phyloP scores from a whole-genome alignment of 2,797 vertebrate genomes.

The Propithecus perrieri region DNA sequence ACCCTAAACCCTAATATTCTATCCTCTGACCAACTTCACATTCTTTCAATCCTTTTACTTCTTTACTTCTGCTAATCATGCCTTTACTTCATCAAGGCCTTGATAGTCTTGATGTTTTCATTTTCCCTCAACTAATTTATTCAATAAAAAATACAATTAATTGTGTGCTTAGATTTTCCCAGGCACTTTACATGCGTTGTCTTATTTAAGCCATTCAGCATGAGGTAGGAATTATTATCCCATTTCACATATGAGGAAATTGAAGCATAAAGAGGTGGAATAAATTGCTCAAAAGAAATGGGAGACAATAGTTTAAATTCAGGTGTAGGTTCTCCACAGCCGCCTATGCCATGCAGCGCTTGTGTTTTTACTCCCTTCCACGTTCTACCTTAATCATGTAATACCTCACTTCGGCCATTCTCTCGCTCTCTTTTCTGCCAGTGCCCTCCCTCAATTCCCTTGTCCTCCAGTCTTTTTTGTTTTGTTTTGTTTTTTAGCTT shows the following conservation, averaged over 20 bases:
- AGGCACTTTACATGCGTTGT: not conserved
- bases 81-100: not conserved
- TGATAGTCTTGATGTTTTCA: constrained; percentile 3
- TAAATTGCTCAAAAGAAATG: not conserved
- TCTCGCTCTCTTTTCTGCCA: not conserved
- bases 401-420: not conserved
- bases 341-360: not conserved
- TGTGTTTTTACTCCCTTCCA: not conserved
- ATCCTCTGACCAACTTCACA: not conserved
- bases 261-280: not conserved
- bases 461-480: not conserved
- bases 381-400: not conserved
- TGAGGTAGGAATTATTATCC: not conserved
- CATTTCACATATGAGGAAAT: not conserved
- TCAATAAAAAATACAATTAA: not conserved
- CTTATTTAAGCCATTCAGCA: not conserved
- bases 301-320: not conserved
- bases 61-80: not conserved
- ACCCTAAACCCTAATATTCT: not conserved
- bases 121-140: not conserved
- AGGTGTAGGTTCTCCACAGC: not conserved
- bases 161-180: not conserved
- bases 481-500: too few relatives aligned
- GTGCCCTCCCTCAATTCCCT: not conserved
- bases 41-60: not conserved